Percentiles rank a stretch among this genome's conserved stretches.
These are phyloP conservation scores for Tenrec ecaudatus DNA, from an alignment of 2,113 vertebrate genomes.

Conservation along the genomic window DNA sequence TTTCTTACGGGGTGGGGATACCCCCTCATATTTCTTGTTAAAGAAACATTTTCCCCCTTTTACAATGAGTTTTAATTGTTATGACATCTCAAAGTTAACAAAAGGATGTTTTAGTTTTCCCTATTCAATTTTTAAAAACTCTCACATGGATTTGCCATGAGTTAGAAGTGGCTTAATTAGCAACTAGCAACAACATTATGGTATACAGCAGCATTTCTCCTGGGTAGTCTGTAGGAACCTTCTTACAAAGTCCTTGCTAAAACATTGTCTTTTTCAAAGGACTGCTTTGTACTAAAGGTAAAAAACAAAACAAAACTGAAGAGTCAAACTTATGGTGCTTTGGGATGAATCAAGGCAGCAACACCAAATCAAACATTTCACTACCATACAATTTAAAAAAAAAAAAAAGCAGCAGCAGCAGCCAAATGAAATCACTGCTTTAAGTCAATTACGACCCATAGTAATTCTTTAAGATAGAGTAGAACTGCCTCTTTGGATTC, in stretches of 20 bases:
- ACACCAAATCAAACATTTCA: slow-evolving; percentile 25
- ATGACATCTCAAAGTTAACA: slow-evolving; percentile 13
- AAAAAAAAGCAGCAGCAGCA: too few species aligned
- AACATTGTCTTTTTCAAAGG: slow-evolving; percentile 30
- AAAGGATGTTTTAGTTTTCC: not conserved
- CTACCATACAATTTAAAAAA: not conserved
- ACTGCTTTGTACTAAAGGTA: not conserved
- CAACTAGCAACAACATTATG: not conserved
- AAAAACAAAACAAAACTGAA: not conserved
- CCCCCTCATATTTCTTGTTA: not conserved
- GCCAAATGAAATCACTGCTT: too few species aligned
- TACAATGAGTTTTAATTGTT: slow-evolving; percentile 27
- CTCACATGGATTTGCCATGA: not conserved
- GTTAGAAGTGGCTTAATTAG: not conserved
- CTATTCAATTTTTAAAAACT: slow-evolving; percentile 46
- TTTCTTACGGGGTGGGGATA: too few species aligned
- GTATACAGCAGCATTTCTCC: not conserved
- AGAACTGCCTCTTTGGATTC: too few species aligned
- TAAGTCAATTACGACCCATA: too few species aligned
- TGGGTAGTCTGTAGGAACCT: not conserved
- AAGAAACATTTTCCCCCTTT: slow-evolving; percentile 27
- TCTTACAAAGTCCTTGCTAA: not conserved
- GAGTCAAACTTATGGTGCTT: not conserved
- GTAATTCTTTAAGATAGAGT: too few species aligned
- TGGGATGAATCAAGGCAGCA: slow-evolving; percentile 12